Conservation (phyloP, 2,113 vertebrate genomes). For the Xiphophorus couchianus region DNA sequence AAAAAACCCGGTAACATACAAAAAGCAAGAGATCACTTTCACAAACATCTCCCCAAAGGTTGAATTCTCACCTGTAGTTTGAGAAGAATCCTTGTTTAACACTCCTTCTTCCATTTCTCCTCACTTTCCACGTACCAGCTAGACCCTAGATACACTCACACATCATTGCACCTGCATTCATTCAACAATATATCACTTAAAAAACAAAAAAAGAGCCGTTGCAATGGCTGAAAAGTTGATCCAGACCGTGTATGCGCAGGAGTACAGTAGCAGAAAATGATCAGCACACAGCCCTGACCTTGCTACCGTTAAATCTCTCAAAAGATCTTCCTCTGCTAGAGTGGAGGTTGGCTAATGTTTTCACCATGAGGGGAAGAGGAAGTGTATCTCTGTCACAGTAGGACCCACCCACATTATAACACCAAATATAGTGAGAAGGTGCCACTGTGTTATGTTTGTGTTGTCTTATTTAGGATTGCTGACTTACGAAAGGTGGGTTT, state of each 20-base stretch:
- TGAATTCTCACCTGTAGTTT: conserved; percentile 54
- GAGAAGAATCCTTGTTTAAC: conserved; percentile 41
- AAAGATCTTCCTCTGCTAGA: conserved; percentile 60
- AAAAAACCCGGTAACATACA: neutral
- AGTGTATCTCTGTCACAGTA: conserved; percentile 67
- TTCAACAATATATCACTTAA: conserved; percentile 1
- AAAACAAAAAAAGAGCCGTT: neutral
- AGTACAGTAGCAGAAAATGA: conserved; percentile 11
- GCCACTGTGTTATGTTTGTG: conserved; percentile 1
- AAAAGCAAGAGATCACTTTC: neutral
- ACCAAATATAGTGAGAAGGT: conserved; percentile 35
- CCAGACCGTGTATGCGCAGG: conserved; percentile 2
- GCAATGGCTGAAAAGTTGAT: conserved; percentile 17
- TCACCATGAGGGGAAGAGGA: conserved; percentile 76
- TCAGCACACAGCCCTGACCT: conserved; percentile 27
- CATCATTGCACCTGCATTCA: conserved; percentile 26
- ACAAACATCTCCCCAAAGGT: neutral
- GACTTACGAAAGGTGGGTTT: neutral
- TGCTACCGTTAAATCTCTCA: conserved; percentile 35
- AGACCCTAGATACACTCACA: conserved; percentile 14
- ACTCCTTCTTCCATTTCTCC: conserved; percentile 67
- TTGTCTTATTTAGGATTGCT: neutral
- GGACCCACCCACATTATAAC: conserved; percentile 70
- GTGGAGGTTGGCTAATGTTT: conserved; percentile 68
- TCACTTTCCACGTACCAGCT: neutral